Percentiles rank a stretch among this genome's conserved stretches.
phyloP scores from a whole-genome alignment of 2,888 invertebrate genomes.

The Magallana nippona region DNA sequence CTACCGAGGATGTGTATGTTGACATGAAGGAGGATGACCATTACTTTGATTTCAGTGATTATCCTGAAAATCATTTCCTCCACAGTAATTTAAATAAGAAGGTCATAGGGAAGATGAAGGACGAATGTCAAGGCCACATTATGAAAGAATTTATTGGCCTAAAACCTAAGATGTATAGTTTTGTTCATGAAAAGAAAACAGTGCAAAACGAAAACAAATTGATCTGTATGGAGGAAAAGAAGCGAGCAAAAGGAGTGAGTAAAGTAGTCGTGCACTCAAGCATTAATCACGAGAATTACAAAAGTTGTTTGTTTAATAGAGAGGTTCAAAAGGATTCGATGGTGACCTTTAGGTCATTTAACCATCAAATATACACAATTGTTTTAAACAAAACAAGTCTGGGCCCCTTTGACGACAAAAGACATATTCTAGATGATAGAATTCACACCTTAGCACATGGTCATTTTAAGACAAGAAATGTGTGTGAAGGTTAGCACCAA shows the following conservation, averaged over 20 bases:
- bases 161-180: slow-evolving; percentile 16
- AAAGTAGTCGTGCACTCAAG: neutral
- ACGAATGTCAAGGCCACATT: neutral
- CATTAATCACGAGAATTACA: neutral
- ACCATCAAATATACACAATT: neutral
- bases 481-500: too few species aligned
- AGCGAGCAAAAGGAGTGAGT: neutral
- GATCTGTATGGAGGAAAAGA: neutral
- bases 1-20: neutral
- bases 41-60: slow-evolving; percentile 31
- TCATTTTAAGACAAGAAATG: slow-evolving; percentile 38
- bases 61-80: slow-evolving; percentile 12
- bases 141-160: slow-evolving; percentile 31
- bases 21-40: neutral
- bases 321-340: slow-evolving; percentile 24
- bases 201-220: neutral
- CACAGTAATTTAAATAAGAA: neutral
- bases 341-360: slow-evolving; percentile 7
- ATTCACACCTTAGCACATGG: slow-evolving; percentile 59
- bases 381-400: slow-evolving; percentile 55
- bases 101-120: slow-evolving; percentile 24
- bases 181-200: neutral
- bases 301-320: neutral
- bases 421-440: slow-evolving; percentile 51
- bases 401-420: slow-evolving; percentile 55